phyloP scores from a whole-genome alignment of 2,888 invertebrate species.

The Prionchulus punctatus region DNA sequence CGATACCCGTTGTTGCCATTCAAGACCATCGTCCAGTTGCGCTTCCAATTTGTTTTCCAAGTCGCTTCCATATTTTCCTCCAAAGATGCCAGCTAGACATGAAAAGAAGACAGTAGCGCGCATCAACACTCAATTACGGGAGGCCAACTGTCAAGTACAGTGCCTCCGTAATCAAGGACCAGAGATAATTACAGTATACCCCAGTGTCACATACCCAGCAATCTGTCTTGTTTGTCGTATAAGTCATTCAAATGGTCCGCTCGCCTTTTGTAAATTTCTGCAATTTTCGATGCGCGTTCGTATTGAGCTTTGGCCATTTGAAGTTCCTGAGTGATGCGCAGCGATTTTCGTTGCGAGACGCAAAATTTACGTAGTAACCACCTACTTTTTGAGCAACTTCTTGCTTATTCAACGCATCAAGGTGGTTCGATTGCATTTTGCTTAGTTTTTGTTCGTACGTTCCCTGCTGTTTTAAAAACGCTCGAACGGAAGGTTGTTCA shows the following conservation, averaged over 20 bases:
- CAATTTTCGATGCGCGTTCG: slow-evolving; percentile 28
- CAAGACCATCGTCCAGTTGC: slow-evolving; percentile 37
- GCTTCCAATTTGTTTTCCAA: slow-evolving; percentile 40
- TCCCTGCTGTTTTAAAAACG: slow-evolving; percentile 32
- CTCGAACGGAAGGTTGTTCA: slow-evolving; percentile 31
- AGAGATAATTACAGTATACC: neutral
- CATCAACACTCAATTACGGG: neutral
- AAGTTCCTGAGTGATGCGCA: slow-evolving; percentile 24
- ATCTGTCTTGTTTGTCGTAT: slow-evolving; percentile 37
- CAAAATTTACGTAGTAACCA: neutral
- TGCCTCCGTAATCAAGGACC: too few relatives aligned
- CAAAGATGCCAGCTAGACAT: slow-evolving; percentile 37
- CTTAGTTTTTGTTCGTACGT: slow-evolving; percentile 31
- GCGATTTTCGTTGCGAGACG: neutral
- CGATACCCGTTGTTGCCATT: slow-evolving; percentile 38
- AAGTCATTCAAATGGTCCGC: slow-evolving; percentile 35
- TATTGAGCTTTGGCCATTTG: slow-evolving; percentile 29
- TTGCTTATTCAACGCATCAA: slow-evolving; percentile 35
- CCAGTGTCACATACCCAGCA: slow-evolving; percentile 31
- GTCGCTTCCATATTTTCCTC: slow-evolving; percentile 41
- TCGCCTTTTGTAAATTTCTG: slow-evolving; percentile 28
- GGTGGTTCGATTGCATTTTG: slow-evolving; percentile 36
- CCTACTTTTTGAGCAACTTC: slow-evolving; percentile 33
- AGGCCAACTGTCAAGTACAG: neutral
- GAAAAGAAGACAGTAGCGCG: neutral